phyloP scores from a whole-genome alignment of 2,797 vertebrate genomes.

The Dermochelys coriacea region DNA sequence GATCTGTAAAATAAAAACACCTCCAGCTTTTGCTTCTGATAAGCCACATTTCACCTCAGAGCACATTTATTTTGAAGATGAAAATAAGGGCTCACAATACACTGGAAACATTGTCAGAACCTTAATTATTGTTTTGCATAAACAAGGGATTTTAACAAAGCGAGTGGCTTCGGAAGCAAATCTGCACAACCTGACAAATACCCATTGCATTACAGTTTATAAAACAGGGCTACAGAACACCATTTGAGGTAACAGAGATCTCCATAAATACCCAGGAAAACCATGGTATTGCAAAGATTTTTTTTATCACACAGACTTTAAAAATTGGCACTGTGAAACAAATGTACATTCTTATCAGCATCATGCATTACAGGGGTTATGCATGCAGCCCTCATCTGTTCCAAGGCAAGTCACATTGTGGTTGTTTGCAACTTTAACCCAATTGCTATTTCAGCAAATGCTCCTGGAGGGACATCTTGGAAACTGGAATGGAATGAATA shows the following conservation, averaged over 20 bases:
- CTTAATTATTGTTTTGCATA: not conserved
- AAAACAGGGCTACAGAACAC: not conserved
- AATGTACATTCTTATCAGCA: not conserved
- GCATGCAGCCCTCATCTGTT: not conserved
- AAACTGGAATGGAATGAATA: constrained; percentile 41
- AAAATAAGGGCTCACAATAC: not conserved
- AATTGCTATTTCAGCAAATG: constrained; percentile 51
- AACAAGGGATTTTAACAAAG: not conserved
- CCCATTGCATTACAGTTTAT: not conserved
- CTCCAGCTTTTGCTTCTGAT: not conserved
- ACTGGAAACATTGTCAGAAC: not conserved
- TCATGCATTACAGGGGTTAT: not conserved
- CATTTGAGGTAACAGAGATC: not conserved
- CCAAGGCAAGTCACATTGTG: not conserved
- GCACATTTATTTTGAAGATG: rapidly evolving
- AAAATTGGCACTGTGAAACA: not conserved
- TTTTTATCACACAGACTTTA: not conserved
- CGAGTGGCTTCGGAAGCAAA: not conserved
- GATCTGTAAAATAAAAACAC: not conserved
- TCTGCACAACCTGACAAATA: not conserved
- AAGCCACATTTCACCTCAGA: not conserved
- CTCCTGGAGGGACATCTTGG: constrained; percentile 2
- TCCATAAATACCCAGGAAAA: not conserved
- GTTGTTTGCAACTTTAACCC: constrained; percentile 31
- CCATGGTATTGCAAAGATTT: not conserved